phyloP scores from a whole-genome alignment of 2,113 vertebrate species.

The Strix aluco region DNA sequence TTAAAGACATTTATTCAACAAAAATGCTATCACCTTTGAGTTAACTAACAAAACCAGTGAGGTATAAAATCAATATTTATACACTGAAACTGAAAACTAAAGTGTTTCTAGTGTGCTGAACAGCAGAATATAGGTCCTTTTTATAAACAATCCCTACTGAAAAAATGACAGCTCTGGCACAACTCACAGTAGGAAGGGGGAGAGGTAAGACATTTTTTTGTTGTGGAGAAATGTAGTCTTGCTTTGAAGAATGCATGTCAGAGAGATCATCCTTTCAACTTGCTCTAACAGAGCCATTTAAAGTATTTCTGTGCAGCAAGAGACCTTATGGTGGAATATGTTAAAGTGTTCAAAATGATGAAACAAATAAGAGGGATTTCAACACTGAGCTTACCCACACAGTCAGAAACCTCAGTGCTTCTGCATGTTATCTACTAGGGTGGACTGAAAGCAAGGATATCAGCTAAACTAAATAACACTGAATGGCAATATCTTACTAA shows the following conservation, averaged over 20 bases:
- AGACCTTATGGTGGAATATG: background rate
- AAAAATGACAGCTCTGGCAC: constrained; percentile 30
- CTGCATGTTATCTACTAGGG: background rate
- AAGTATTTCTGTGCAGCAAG: background rate
- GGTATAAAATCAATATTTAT: constrained; percentile 46
- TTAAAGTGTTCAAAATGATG: background rate
- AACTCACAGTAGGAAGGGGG: constrained; percentile 12
- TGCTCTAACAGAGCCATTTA: constrained; percentile 1
- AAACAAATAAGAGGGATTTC: background rate
- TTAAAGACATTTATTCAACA: constrained; percentile 10
- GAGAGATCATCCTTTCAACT: constrained; percentile 31
- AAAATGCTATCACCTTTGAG: background rate
- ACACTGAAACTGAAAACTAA: constrained; percentile 2
- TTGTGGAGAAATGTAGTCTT: background rate
- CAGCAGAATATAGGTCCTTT: constrained; percentile 6
- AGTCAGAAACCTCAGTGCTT: background rate
- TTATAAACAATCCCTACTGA: background rate
- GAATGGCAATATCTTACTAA: background rate
- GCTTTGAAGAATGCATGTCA: constrained; percentile 46
- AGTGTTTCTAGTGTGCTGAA: background rate
- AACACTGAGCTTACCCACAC: background rate
- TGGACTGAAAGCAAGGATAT: background rate
- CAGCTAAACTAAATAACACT: background rate
- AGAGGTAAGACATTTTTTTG: constrained; percentile 9
- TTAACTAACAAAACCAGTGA: background rate